Conservation (phyloP, 2,113 vertebrate species). For the Empidonax alnorum region DNA sequence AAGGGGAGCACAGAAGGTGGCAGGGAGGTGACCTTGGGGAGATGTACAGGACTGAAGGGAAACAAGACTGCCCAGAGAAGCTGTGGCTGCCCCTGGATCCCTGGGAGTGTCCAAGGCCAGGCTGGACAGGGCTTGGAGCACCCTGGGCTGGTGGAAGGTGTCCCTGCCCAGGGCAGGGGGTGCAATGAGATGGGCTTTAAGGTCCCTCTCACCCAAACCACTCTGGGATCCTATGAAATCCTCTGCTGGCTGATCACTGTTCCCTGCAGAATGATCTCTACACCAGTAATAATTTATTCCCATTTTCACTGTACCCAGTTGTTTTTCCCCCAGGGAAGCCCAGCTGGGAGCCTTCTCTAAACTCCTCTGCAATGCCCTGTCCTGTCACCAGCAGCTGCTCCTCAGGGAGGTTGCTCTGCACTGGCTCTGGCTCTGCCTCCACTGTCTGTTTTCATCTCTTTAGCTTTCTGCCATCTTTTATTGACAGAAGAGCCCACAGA, state of each 20-base stretch:
- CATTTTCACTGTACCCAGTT: neutral
- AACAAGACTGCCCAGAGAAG: neutral
- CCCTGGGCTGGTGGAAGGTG: neutral
- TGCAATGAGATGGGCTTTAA: accelerated
- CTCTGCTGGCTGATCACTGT: accelerated
- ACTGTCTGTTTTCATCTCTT: conserved; percentile 20
- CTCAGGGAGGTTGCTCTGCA: neutral
- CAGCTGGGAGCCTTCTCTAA: neutral
- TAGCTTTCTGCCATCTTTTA: conserved; percentile 43
- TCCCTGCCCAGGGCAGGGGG: neutral
- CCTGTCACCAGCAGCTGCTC: neutral
- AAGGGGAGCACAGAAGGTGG: neutral
- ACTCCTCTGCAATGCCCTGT: neutral
- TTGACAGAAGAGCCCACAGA: conserved; percentile 28
- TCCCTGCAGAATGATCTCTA: accelerated
- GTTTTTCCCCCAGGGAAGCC: accelerated
- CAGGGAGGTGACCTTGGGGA: accelerated
- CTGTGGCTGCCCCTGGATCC: neutral
- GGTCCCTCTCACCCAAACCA: accelerated
- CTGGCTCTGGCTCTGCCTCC: neutral
- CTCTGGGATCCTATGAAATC: neutral
- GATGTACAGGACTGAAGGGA: accelerated
- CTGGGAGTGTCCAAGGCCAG: neutral
- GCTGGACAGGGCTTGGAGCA: neutral
- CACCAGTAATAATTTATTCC: neutral